A percentile compares a stretch with the other conserved stretches of the same genome.
Evolutionary conservation across 2,113 vertebrate genomes (phyloP).

Genomic region (Alligator mississippiensis): DNA sequence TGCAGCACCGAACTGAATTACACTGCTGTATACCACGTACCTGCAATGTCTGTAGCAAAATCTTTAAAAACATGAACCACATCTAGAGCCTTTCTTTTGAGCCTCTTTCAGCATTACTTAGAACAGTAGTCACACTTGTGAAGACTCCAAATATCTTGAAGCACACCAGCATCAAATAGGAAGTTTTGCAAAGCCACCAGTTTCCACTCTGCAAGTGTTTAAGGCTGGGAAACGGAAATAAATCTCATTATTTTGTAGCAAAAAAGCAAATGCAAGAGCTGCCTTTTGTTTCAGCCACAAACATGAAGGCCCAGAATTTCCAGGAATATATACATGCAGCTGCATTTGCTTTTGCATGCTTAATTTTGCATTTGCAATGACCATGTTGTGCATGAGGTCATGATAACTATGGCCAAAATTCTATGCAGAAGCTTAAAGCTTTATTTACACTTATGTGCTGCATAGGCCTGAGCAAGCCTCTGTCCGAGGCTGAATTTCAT

Average conservation of each 20-base stretch:
- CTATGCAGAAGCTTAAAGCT: background rate
- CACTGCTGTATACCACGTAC: slow-evolving; percentile 42
- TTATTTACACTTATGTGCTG: background rate
- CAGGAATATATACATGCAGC: background rate
- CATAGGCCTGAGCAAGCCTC: rapidly evolving
- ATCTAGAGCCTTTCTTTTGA: background rate
- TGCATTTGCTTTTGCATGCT: background rate
- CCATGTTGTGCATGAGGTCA: background rate
- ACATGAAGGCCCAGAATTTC: background rate
- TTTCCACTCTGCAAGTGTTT: rapidly evolving
- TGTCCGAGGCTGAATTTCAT: background rate
- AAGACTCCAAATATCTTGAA: background rate
- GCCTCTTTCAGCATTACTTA: background rate
- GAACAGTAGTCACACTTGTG: background rate
- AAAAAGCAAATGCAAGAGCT: background rate
- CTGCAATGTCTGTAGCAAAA: background rate
- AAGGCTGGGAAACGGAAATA: rapidly evolving
- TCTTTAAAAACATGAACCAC: slow-evolving; percentile 22
- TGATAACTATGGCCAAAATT: background rate
- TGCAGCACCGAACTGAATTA: slow-evolving; percentile 30
- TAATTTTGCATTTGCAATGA: background rate
- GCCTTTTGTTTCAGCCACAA: background rate
- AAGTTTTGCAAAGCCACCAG: background rate
- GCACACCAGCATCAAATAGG: background rate
- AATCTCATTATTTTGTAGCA: rapidly evolving